These are phyloP conservation scores for Chaetodon trifascialis DNA, from an alignment of 2,113 vertebrate genomes.

Conservation along the genomic window DNA sequence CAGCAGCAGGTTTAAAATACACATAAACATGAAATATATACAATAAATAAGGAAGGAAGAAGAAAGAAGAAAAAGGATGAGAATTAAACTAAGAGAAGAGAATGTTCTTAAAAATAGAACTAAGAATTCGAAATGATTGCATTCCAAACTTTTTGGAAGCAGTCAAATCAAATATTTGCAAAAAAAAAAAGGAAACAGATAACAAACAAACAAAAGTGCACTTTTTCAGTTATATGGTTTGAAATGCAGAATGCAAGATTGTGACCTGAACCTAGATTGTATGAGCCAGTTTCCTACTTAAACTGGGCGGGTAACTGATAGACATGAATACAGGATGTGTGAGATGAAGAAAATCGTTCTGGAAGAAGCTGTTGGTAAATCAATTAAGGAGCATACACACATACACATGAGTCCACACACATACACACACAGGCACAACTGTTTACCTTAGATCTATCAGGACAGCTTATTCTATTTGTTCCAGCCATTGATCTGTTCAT, in stretches of 20 bases:
- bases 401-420: neutral
- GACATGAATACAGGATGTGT: constrained; percentile 22
- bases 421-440: constrained; percentile 9
- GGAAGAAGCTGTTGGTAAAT: constrained; percentile 32
- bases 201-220: neutral
- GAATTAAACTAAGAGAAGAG: too few species aligned
- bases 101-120: too few species aligned
- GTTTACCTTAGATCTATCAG: constrained; percentile 56
- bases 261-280: constrained; percentile 19
- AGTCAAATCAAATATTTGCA: too few species aligned
- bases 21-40: too few species aligned
- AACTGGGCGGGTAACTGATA: neutral
- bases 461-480: constrained; percentile 70
- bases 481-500: constrained; percentile 71
- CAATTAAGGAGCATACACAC: constrained; percentile 31
- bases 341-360: neutral
- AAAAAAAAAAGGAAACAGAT: too few species aligned
- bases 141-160: too few species aligned
- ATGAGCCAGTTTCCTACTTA: neutral
- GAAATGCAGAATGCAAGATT: neutral
- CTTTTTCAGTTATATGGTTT: neutral
- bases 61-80: too few species aligned
- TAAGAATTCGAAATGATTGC: too few species aligned
- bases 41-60: too few species aligned
- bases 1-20: too few species aligned